phyloP scores from a whole-genome alignment of 2,113 vertebrate genomes.

The Albula goreensis region DNA sequence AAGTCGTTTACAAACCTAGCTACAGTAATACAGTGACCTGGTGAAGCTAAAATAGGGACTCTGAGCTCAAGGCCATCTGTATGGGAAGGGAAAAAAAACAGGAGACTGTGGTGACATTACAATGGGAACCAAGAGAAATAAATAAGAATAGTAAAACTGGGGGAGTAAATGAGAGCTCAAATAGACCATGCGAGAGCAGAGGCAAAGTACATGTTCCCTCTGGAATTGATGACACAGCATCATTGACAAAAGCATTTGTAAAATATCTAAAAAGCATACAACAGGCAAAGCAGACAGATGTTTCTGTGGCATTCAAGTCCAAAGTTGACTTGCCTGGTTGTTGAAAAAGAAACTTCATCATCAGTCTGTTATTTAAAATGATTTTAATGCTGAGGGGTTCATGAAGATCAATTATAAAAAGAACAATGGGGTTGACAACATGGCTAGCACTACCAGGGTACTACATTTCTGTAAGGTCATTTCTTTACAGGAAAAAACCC shows the following conservation, averaged over 20 bases:
- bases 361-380: neutral
- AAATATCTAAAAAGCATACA: neutral
- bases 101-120: neutral
- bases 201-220: neutral
- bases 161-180: neutral
- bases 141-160: neutral
- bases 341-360: neutral
- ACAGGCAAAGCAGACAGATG: neutral
- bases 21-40: neutral
- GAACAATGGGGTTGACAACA: neutral
- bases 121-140: neutral
- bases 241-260: neutral
- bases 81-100: neutral
- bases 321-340: neutral
- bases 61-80: neutral
- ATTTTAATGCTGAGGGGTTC: neutral
- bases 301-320: neutral
- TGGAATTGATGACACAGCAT: neutral
- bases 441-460: neutral
- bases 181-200: neutral
- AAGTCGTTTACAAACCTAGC: neutral
- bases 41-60: neutral
- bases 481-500: constrained; percentile 23
- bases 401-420: neutral
- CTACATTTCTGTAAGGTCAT: neutral